Base-by-base conservation (phyloP, 2,888 invertebrate species). In the Drosophila trichaetosa region DNA sequence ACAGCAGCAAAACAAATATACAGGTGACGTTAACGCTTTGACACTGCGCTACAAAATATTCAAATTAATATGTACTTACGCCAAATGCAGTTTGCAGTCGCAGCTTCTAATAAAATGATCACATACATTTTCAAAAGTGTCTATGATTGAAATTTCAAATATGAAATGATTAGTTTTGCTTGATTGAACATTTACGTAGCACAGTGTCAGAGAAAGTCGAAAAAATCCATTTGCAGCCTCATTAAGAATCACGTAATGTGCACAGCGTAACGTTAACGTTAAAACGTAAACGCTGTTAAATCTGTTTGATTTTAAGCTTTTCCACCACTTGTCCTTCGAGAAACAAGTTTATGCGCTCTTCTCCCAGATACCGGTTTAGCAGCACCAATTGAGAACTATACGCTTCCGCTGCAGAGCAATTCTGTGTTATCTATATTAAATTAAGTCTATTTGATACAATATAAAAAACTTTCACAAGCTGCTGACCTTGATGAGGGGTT, bases 401-500 rank as follows among this genome's bases (percentile, higher is more conserved):
- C 18, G n/a, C 53, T 61, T 65, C 57, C 53, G 40, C 21, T 52
- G 38, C 42, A 38, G 46, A 51, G 67, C 54, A 61, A 42, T 31
- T 36, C n/a, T 27, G 5, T 27, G 49, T 69, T 81, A 78, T 86
- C 74, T 48, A 21, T 8, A 49, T 72, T 57, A 68, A 62, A 56
- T 34, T 57, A 11, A 27, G 65, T 48, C 51, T 3, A 51, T 18
- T 27, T 56, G 21, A 34, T 24, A 33, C 33, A 48, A 61, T 27
- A 59, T 36, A 11, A n/a, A 54, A 62, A 65, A 59, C 40, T 58
- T 29, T 68, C 53, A 34, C 57, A 66, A 38, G 31, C 13, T 31
- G 54, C 67, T 78, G 67, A 85, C 88, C 90, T 85, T 85, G 90
- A 80, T 73, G 75, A 59, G 75, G 65, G 66, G 70, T 46, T 49